Evolutionary conservation across 2,797 vertebrate species (phyloP).

Genomic region (Cetoscarus ocellatus): DNA sequence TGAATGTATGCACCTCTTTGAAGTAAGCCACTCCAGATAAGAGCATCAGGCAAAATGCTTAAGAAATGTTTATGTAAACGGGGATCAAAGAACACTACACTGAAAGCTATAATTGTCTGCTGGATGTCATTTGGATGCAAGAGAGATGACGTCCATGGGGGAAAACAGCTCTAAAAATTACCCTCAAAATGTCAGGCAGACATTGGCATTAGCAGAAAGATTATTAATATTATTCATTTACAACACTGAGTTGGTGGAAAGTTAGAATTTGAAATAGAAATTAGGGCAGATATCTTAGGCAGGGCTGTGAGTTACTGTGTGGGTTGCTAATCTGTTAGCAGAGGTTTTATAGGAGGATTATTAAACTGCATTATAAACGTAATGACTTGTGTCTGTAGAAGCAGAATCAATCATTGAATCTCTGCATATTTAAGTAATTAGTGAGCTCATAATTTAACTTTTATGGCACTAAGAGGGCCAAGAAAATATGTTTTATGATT

Average conservation of each 20-base stretch:
- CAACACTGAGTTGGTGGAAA: not conserved
- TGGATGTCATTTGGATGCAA: conserved; percentile 36
- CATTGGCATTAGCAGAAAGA: not conserved
- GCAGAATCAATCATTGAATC: conserved; percentile 17
- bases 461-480: not conserved
- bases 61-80: conserved; percentile 55
- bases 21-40: conserved; percentile 59
- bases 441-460: conserved; percentile 18
- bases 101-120: conserved; percentile 41
- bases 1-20: conserved; percentile 56
- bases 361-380: conserved; percentile 12
- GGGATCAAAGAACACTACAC: conserved; percentile 47
- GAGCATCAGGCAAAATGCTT: conserved; percentile 34
- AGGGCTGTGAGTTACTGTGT: not conserved
- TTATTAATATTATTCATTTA: conserved; percentile 10
- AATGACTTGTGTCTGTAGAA: conserved; percentile 26
- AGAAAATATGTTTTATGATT: conserved; percentile 4
- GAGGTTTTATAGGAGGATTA: conserved; percentile 18
- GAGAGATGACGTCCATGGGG: conserved; percentile 1
- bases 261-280: conserved; percentile 7
- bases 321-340: conserved; percentile 12
- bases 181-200: conserved; percentile 15
- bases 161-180: conserved; percentile 17
- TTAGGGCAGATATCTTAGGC: not conserved
- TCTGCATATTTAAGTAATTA: conserved; percentile 14